These are phyloP conservation scores for Stenchaetothrips biformis DNA, from an alignment of 2,888 invertebrate species.

Conservation along the genomic window DNA sequence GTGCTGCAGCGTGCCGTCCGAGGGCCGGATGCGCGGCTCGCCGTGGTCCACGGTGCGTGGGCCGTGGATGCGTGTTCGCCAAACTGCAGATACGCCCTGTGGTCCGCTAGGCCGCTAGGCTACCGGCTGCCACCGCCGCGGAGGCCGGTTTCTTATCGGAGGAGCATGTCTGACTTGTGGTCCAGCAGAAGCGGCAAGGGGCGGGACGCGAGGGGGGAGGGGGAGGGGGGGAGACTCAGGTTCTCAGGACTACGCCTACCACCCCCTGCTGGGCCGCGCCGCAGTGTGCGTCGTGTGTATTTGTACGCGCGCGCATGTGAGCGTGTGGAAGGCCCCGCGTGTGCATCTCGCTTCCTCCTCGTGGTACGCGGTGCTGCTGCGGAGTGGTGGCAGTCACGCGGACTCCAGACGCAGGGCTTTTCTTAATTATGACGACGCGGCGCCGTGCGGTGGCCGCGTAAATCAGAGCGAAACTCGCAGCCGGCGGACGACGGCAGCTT, in stretches of 20 bases:
- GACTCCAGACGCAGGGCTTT: too few relatives aligned
- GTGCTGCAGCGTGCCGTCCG: neutral
- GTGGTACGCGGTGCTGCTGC: too few relatives aligned
- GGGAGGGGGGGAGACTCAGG: neutral
- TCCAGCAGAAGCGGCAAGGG: neutral
- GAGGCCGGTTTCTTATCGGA: neutral
- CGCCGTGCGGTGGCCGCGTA: too few relatives aligned
- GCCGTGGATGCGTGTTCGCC: neutral
- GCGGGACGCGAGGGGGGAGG: too few relatives aligned
- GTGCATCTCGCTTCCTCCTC: neutral
- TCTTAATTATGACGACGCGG: too few relatives aligned
- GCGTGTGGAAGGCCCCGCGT: neutral
- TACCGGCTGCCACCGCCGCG: neutral
- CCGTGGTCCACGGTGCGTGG: neutral
- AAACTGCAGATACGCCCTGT: slow-evolving; percentile 1
- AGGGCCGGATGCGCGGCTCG: neutral
- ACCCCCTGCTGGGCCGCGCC: neutral
- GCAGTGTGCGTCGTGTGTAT: neutral
- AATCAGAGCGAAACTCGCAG: too few relatives aligned
- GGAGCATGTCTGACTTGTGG: neutral
- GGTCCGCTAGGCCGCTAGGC: neutral
- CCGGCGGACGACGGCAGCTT: too few relatives aligned
- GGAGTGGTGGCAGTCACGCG: too few relatives aligned
- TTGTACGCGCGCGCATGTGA: neutral
- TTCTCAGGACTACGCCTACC: slow-evolving; percentile 1